Evolutionary conservation across 1,140 invertebrate genomes (phyloP), one percentile per base, ranked within the genome.

Genomic region (Stegodyphus dumicola): DNA sequence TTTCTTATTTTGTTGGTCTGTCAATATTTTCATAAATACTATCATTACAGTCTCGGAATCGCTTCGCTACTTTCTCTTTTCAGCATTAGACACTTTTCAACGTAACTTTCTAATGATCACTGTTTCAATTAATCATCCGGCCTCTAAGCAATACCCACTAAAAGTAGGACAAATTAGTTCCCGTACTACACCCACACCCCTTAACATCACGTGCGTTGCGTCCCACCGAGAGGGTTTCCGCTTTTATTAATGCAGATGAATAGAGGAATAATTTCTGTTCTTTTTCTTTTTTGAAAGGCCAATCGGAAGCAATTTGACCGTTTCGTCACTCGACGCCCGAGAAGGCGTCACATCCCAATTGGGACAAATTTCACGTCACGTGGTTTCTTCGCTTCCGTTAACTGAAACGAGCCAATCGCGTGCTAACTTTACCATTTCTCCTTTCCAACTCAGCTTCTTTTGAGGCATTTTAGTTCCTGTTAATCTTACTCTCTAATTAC

Each of bases 341-440:
- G 48, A 66, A 77, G 75, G 75, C 75, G 75, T 77, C 75, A 77
- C 64, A 18, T 64, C 54, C 75, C 15, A 18, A 17, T 13, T 60
- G 64, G 56, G 75, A 77, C 75, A 77, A 65, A 77, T 77, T 77
- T 77, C 75, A 65, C n/a, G 75, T 77, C 75, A 77, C 75, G 75
- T 65, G 56, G 54, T 52, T 65, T 51, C 33, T n/a, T 18, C 33
- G 15, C 13, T 66, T 77, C 64, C 75, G 56, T 65, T 66, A 49
- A 51, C 4, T 60, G 60, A 77, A 77, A 77, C 51, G 75, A 77
- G 75, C 52, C 75, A 77, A 65, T 77, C 52, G 75, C 75, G 75
- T 77, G 75, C 17, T n/a, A 15, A 60, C 9, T 60, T 33, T 77
- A 7, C 60, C 65, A 66, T 33, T 52, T 18, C n/a, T 54, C 6